Percentiles rank a stretch among this genome's conserved stretches.
Conservation (phyloP, 2,888 invertebrate species). For the Thyatira batis region DNA sequence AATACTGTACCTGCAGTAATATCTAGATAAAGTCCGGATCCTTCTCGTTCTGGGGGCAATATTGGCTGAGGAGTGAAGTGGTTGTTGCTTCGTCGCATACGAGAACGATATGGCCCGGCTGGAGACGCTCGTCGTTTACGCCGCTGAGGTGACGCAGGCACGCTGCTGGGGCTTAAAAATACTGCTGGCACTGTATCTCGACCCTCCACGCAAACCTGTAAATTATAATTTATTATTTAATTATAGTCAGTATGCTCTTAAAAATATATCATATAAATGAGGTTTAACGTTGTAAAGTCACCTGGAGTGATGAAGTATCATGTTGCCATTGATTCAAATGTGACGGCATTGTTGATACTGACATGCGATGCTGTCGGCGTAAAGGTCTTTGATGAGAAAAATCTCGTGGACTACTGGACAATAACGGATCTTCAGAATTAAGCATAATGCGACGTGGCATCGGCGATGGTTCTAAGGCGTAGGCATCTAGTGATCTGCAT, state of each 20-base stretch:
- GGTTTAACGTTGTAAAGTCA: conserved; percentile 22
- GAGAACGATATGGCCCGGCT: conserved; percentile 79
- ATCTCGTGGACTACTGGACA: conserved; percentile 92
- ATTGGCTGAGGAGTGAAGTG: conserved; percentile 97
- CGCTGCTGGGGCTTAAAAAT: conserved; percentile 89
- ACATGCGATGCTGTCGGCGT: conserved; percentile 58
- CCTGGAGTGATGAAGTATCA: conserved; percentile 67
- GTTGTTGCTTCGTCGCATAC: conserved; percentile 71
- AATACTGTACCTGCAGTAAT: conserved; percentile 53
- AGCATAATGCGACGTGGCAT: conserved; percentile 93
- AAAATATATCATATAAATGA: not conserved
- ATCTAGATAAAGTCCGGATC: conserved; percentile 91
- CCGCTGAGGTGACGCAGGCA: conserved; percentile 85
- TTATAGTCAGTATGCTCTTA: not conserved
- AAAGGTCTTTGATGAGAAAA: conserved; percentile 80
- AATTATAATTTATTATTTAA: conserved; percentile 7
- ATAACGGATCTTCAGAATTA: conserved; percentile 91
- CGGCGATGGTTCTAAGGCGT: conserved; percentile 84
- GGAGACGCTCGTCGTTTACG: conserved; percentile 85
- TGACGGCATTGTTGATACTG: conserved; percentile 43
- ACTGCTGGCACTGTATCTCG: conserved; percentile 88
- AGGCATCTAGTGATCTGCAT: conserved; percentile 84
- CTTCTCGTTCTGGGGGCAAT: conserved; percentile 94
- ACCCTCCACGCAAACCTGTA: conserved; percentile 80
- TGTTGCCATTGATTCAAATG: conserved; percentile 70